Conservation (phyloP, 2,888 invertebrate genomes). For the Bunonema sp. region DNA sequence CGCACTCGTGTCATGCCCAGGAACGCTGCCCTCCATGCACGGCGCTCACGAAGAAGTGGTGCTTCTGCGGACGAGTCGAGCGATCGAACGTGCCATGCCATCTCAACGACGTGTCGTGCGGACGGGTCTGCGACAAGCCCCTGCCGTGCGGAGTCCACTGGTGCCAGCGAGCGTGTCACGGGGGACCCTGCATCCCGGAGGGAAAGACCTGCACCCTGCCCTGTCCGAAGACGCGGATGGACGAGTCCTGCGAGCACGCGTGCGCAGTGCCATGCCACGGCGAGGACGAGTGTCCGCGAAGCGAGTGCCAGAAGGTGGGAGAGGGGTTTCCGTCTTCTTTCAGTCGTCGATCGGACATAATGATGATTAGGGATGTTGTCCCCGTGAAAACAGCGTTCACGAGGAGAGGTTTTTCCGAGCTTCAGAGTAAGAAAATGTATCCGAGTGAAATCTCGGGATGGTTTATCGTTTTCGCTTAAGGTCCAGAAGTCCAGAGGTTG, state of each 20-base stretch:
- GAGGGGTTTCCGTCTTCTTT: too few relatives aligned
- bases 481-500: too few relatives aligned
- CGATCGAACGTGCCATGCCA: constrained; percentile 65
- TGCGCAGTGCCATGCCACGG: constrained; percentile 71
- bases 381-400: too few relatives aligned
- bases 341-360: too few relatives aligned
- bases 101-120: constrained; percentile 72
- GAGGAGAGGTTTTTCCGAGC: too few relatives aligned
- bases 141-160: constrained; percentile 68
- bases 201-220: constrained; percentile 53
- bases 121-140: constrained; percentile 65
- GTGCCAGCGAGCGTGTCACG: constrained; percentile 66
- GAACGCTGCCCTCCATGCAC: constrained; percentile 68
- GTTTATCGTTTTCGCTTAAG: too few relatives aligned
- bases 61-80: constrained; percentile 62
- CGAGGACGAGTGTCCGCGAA: constrained; percentile 56
- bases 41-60: constrained; percentile 67
- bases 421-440: too few relatives aligned
- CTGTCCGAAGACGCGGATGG: constrained; percentile 56
- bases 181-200: constrained; percentile 53
- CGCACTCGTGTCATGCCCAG: constrained; percentile 65
- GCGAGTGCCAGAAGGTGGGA: constrained; percentile 52
- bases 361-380: too few relatives aligned
- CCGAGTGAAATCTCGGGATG: too few relatives aligned
- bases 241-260: constrained; percentile 62